Percentiles rank a stretch among this genome's conserved stretches.
phyloP scores from a whole-genome alignment of 2,888 invertebrate genomes.

The Scotopteryx bipunctaria region DNA sequence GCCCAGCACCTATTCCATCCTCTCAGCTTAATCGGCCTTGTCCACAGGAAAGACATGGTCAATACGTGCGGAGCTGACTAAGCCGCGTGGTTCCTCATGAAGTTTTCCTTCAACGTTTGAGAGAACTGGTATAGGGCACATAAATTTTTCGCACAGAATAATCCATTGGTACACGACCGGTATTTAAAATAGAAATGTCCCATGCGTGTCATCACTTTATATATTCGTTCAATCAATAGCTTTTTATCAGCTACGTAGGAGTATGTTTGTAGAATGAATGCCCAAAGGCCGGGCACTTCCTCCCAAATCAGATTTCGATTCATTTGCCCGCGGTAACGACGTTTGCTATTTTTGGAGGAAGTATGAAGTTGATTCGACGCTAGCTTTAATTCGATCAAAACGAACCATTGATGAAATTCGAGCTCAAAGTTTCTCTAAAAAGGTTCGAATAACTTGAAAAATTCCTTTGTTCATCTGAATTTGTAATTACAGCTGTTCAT shows the following conservation, averaged over 20 bases:
- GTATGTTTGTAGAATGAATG: conserved; percentile 30
- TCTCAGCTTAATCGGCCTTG: too few species aligned
- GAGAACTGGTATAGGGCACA: too few species aligned
- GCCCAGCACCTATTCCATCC: too few species aligned
- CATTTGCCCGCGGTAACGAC: conserved; percentile 32
- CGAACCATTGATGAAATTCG: conserved; percentile 18
- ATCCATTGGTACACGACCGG: too few species aligned
- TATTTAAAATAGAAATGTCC: too few species aligned
- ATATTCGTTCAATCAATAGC: conserved; percentile 43
- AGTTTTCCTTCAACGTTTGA: too few species aligned
- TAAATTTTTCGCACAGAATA: too few species aligned
- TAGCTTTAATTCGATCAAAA: conserved; percentile 23
- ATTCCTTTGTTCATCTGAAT: conserved; percentile 2
- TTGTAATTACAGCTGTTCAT: conserved; percentile 5
- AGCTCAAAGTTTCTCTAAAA: conserved; percentile 13
- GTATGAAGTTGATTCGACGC: conserved; percentile 9
- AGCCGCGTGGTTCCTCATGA: too few species aligned
- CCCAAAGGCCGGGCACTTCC: conserved; percentile 27
- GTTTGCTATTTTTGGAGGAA: conserved; percentile 28
- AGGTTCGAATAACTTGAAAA: conserved; percentile 1
- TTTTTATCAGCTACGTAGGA: conserved; percentile 25
- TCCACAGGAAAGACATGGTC: too few species aligned
- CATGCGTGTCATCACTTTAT: conserved; percentile 48
- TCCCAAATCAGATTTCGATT: conserved; percentile 33
- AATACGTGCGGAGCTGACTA: too few species aligned